Conservation (phyloP, 2,113 vertebrate genomes). For the Grus americana region DNA sequence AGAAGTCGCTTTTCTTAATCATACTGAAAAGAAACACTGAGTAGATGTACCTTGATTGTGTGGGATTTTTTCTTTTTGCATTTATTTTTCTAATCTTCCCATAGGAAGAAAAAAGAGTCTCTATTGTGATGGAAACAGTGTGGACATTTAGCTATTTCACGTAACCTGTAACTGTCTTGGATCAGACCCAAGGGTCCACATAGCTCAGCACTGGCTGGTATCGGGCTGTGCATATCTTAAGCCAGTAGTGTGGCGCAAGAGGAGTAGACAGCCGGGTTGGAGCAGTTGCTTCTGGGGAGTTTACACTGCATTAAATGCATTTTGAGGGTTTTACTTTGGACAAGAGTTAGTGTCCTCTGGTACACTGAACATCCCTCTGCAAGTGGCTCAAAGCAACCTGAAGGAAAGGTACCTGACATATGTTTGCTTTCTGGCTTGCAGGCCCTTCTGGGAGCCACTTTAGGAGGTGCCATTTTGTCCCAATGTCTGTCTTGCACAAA, state of each 20-base stretch:
- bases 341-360: not conserved
- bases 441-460: not conserved
- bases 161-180: not conserved
- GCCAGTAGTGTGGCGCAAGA: not conserved
- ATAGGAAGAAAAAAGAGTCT: not conserved
- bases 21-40: slow-evolving; percentile 25
- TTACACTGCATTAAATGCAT: not conserved
- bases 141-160: not conserved
- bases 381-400: not conserved
- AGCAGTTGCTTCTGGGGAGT: not conserved
- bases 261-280: not conserved
- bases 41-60: slow-evolving; percentile 22
- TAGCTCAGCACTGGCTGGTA: not conserved
- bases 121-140: not conserved
- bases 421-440: not conserved
- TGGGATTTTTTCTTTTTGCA: not conserved
- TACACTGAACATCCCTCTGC: not conserved
- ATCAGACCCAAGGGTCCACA: not conserved
- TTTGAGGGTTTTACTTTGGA: not conserved
- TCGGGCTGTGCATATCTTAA: not conserved
- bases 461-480: not conserved
- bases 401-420: not conserved
- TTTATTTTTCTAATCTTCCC: slow-evolving; percentile 35
- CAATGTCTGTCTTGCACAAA: accelerated
- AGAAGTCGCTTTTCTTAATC: slow-evolving; percentile 58